Conservation (phyloP, 2,888 invertebrate species). For the Callosobruchus maculatus region DNA sequence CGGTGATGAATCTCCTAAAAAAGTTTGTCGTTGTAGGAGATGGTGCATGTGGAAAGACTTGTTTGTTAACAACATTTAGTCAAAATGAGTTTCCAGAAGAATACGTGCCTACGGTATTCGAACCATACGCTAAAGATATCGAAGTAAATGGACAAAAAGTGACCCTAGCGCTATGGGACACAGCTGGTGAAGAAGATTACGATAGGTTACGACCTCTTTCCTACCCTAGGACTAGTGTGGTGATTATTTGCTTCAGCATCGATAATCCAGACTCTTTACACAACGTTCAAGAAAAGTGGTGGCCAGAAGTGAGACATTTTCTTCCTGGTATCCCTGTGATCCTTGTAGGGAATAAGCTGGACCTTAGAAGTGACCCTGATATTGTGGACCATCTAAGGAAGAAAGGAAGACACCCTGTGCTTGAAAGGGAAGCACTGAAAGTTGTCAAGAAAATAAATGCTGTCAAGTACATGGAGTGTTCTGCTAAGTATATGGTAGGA, state of each 20-base stretch:
- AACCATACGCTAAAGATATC: conserved; percentile 44
- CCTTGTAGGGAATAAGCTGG: conserved; percentile 61
- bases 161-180: conserved; percentile 53
- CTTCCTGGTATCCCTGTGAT: conserved; percentile 61
- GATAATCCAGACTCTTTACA: conserved; percentile 60
- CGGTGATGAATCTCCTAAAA: conserved; percentile 13
- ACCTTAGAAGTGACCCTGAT: conserved; percentile 46
- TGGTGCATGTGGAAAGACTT: conserved; percentile 64
- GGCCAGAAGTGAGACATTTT: conserved; percentile 59
- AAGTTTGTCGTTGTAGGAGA: conserved; percentile 56
- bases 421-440: conserved; percentile 52
- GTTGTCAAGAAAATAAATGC: conserved; percentile 59
- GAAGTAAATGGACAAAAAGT: conserved; percentile 52
- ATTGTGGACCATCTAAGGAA: conserved; percentile 46
- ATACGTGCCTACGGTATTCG: conserved; percentile 52
- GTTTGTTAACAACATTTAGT: conserved; percentile 58
- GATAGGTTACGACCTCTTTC: conserved; percentile 56
- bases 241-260: conserved; percentile 62
- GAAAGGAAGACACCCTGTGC: conserved; percentile 54
- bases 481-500: conserved; percentile 61
- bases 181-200: conserved; percentile 57
- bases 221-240: conserved; percentile 61
- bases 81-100: conserved; percentile 61
- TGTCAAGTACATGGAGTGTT: conserved; percentile 59
- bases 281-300: conserved; percentile 63